Evolutionary conservation across 2,113 vertebrate species (phyloP).

Genomic region (Sander lucioperca): DNA sequence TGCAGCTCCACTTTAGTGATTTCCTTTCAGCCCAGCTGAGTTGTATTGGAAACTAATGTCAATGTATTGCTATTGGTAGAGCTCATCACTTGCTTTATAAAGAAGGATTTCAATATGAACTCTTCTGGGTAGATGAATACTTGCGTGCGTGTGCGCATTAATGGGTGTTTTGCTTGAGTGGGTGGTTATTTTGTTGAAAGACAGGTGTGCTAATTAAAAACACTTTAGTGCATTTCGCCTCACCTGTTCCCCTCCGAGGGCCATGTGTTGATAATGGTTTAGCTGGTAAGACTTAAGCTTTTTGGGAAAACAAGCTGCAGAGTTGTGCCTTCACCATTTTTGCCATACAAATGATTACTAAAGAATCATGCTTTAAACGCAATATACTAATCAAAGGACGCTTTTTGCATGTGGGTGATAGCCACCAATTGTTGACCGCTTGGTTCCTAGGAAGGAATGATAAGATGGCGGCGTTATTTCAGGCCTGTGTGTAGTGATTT

Average conservation of each 20-base stretch:
- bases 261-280: neutral
- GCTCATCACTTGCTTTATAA: neutral
- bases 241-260: constrained; percentile 41
- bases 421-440: neutral
- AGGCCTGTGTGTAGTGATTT: too few species aligned
- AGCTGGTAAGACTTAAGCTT: neutral
- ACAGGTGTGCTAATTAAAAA: constrained; percentile 48
- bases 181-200: constrained; percentile 27
- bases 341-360: neutral
- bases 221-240: constrained; percentile 15
- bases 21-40: constrained; percentile 1
- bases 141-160: neutral
- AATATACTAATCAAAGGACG: neutral
- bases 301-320: neutral
- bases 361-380: neutral
- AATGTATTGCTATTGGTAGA: neutral
- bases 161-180: constrained; percentile 41
- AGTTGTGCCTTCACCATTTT: too few species aligned
- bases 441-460: neutral
- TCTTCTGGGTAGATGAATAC: neutral
- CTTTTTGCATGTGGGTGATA: neutral
- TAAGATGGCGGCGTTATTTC: neutral
- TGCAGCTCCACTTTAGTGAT: neutral
- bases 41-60: neutral
- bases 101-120: neutral